Evolutionary conservation across 2,797 vertebrate species (phyloP).

Genomic region (Phaenicophaeus curvirostris): DNA sequence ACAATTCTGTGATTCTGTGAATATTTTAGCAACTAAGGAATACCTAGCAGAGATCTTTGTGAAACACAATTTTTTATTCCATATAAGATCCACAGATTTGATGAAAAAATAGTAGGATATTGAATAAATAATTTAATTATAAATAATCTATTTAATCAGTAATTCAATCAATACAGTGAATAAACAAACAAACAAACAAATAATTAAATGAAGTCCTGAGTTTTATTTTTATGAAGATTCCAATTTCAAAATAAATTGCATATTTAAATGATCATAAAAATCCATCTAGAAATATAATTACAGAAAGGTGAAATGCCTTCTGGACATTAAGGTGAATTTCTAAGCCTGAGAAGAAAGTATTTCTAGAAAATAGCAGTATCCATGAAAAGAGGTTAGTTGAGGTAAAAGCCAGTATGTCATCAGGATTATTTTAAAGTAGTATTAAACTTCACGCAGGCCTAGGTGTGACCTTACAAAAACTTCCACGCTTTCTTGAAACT

Average conservation of each 20-base stretch:
- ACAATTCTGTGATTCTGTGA: too few species aligned
- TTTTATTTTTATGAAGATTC: background rate
- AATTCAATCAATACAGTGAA: too few species aligned
- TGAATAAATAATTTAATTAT: too few species aligned
- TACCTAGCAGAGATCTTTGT: background rate
- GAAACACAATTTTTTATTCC: background rate
- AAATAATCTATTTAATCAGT: too few species aligned
- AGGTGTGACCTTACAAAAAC: background rate
- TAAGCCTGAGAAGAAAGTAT: background rate
- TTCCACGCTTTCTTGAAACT: background rate
- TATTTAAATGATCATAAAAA: background rate
- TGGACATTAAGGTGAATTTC: background rate
- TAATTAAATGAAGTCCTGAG: background rate
- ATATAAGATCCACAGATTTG: background rate
- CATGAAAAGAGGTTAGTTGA: background rate
- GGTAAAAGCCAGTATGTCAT: background rate
- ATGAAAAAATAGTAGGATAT: background rate
- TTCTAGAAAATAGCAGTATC: background rate
- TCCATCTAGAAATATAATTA: background rate
- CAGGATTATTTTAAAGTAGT: background rate
- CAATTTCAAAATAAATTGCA: background rate
- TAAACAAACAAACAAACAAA: background rate
- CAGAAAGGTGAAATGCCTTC: background rate
- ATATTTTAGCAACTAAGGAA: background rate
- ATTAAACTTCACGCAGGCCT: background rate